Conservation (phyloP, 2,888 invertebrate species). For the Leptopilina drosophilae region DNA sequence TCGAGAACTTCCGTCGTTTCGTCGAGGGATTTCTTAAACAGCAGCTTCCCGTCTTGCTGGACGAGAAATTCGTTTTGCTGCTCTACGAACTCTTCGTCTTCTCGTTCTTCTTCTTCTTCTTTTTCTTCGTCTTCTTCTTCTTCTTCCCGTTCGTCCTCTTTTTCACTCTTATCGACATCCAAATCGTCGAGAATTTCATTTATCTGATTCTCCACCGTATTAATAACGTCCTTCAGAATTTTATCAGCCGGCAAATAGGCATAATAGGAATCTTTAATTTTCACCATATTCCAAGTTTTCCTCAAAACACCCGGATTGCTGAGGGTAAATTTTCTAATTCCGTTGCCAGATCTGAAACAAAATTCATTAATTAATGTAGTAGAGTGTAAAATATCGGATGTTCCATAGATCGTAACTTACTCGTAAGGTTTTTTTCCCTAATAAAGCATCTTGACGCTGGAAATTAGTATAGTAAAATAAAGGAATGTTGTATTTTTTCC, state of each 20-base stretch:
- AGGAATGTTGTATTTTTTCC: not conserved
- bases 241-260: not conserved
- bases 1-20: too few relatives aligned
- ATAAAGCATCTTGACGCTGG: not conserved
- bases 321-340: not conserved
- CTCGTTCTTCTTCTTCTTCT: constrained; percentile 7
- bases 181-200: constrained; percentile 3
- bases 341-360: not conserved
- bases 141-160: not conserved
- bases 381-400: not conserved
- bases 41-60: too few relatives aligned
- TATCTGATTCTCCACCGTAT: constrained; percentile 9
- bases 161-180: not conserved
- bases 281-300: constrained; percentile 42
- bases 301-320: constrained; percentile 49
- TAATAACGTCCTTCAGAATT: constrained; percentile 9
- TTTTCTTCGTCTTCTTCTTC: constrained; percentile 38
- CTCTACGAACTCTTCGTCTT: constrained; percentile 26
- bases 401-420: not conserved
- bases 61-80: not conserved
- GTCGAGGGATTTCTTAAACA: too few relatives aligned
- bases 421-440: not conserved
- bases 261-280: constrained; percentile 17
- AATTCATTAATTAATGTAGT: not conserved
- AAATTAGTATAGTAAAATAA: not conserved